A percentile compares a stretch with the other conserved stretches of the same genome.
These are phyloP conservation scores for Spondyliosoma cantharus DNA, from an alignment of 2,797 vertebrate species.

Conservation along the genomic window DNA sequence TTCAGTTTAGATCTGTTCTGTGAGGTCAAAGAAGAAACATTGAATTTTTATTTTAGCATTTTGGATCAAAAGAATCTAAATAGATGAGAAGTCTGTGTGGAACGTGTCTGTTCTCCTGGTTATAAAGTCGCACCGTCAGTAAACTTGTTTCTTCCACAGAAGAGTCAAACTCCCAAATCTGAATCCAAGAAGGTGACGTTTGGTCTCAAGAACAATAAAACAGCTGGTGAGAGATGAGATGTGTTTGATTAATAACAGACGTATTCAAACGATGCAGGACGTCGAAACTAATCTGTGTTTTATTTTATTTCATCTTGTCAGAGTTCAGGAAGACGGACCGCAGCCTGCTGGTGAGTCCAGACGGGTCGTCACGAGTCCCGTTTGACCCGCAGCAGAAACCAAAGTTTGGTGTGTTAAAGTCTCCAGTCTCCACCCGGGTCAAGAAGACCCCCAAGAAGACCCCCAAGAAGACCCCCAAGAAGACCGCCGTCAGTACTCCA, in stretches of 20 bases:
- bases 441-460: conserved; percentile 57
- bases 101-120: too few relatives aligned
- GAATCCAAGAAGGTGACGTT: conserved; percentile 94
- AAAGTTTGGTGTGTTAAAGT: conserved; percentile 90
- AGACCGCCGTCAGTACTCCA: conserved; percentile 19
- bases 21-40: too few relatives aligned
- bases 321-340: conserved; percentile 94
- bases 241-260: not conserved
- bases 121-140: not conserved
- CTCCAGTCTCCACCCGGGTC: conserved; percentile 50
- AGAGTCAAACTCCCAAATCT: conserved; percentile 55
- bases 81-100: not conserved
- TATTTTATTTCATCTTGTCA: conserved; percentile 60
- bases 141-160: conserved; percentile 57
- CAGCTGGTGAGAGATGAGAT: conserved; percentile 85
- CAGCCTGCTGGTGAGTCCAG: conserved; percentile 92
- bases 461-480: conserved; percentile 46
- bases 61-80: too few relatives aligned
- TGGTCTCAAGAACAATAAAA: conserved; percentile 93
- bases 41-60: too few relatives aligned
- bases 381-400: conserved; percentile 95
- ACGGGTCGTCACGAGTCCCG: conserved; percentile 88
- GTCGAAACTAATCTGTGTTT: too few relatives aligned
- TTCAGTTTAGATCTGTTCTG: too few relatives aligned
- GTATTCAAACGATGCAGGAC: too few relatives aligned